These are phyloP conservation scores for Deroplatys truncata DNA, from an alignment of 2,888 invertebrate species.

Conservation along the genomic window DNA sequence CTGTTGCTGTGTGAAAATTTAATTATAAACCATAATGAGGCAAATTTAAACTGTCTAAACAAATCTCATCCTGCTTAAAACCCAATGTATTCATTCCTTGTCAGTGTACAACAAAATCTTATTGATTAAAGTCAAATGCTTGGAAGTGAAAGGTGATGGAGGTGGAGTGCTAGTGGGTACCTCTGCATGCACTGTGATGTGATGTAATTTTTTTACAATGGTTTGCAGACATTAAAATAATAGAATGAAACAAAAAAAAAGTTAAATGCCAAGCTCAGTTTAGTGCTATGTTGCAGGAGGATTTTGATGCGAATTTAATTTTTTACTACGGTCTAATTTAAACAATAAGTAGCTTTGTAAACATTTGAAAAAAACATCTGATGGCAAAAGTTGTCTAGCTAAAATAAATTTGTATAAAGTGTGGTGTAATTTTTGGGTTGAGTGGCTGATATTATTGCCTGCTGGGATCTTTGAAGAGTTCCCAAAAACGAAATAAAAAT, in stretches of 20 bases:
- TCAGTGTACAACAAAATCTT: slow-evolving; percentile 18
- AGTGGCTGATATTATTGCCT: slow-evolving; percentile 30
- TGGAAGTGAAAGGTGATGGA: slow-evolving; percentile 21
- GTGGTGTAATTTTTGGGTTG: slow-evolving; percentile 32
- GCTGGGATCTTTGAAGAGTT: slow-evolving; percentile 20
- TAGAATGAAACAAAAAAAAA: slow-evolving; percentile 22
- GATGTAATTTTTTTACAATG: slow-evolving; percentile 29
- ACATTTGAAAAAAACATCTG: slow-evolving; percentile 21
- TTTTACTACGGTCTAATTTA: slow-evolving; percentile 33
- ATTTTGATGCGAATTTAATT: slow-evolving; percentile 29
- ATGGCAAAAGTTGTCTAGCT: slow-evolving; percentile 26
- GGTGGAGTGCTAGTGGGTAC: slow-evolving; percentile 1
- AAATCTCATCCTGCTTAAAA: slow-evolving; percentile 22
- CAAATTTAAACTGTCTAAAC: background rate
- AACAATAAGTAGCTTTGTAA: slow-evolving; percentile 32
- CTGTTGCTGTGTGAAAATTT: slow-evolving; percentile 29
- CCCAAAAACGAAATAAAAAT: slow-evolving; percentile 16
- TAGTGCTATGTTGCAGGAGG: slow-evolving; percentile 31
- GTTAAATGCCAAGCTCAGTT: slow-evolving; percentile 30
- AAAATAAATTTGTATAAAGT: slow-evolving; percentile 32
- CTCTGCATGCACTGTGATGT: slow-evolving; percentile 29
- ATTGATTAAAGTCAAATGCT: slow-evolving; percentile 21
- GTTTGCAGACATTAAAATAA: slow-evolving; percentile 29
- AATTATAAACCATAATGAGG: slow-evolving; percentile 15
- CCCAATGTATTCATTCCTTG: slow-evolving; percentile 30